phyloP scores from a whole-genome alignment of 2,797 vertebrate genomes.

The Streptopelia turtur region DNA sequence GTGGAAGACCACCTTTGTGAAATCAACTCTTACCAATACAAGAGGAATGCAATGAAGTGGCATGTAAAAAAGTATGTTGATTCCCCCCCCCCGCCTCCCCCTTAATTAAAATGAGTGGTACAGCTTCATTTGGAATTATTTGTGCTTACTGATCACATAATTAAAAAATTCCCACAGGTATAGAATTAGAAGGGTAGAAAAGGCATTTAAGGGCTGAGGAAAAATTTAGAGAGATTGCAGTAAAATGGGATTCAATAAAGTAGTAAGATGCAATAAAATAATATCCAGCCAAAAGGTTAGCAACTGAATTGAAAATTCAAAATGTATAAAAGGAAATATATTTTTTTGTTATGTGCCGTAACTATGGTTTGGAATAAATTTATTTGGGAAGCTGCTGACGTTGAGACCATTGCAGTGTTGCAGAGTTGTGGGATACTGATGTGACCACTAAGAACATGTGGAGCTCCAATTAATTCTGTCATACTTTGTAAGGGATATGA shows the following conservation, averaged over 20 bases:
- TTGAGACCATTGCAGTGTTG: neutral
- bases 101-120: neutral
- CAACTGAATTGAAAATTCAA: neutral
- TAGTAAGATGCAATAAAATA: neutral
- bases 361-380: neutral
- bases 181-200: neutral
- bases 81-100: no score
- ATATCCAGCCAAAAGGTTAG: neutral
- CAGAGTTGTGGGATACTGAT: neutral
- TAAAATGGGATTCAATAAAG: neutral
- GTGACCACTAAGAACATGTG: rapidly evolving
- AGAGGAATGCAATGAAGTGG: neutral
- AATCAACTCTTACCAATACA: neutral
- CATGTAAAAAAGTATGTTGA: neutral
- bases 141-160: neutral
- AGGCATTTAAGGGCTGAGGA: neutral
- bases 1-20: neutral
- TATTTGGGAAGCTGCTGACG: neutral
- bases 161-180: neutral
- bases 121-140: neutral
- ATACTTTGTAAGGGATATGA: rapidly evolving
- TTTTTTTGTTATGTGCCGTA: neutral
- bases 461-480: no score
- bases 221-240: neutral
- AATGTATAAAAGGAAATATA: neutral